Evolutionary conservation across 2,888 invertebrate species (phyloP), one percentile per base, ranked within the genome.

Genomic region (Phortica magna): DNA sequence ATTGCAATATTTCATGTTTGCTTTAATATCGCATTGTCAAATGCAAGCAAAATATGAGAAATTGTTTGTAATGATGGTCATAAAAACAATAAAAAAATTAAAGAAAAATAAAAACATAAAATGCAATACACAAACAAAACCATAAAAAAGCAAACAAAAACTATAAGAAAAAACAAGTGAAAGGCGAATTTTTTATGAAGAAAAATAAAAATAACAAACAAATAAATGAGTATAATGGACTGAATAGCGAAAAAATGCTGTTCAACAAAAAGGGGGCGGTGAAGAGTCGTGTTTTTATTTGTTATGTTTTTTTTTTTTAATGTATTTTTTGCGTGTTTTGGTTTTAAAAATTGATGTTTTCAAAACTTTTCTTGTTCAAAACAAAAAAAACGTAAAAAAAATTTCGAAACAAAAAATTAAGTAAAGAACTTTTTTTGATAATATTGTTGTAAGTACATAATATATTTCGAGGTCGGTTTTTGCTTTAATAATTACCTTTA

Each of bases 401-500:
- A 42, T 68, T 68, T 31, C 14, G 7, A 9, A 68, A 57, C n/a
- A 57, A 17, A 57, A 17, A 57, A 14, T 68, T 42, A 68, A 68
- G n/a, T 68, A 3, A 41, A 68, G 14, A 19, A 65, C 19, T 57
- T 53, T 67, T 48, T 53, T 67, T 55, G 41, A 68, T 48, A 41
- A 59, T 55, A 17, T 76, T 76, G 57, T 73, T 73, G 43, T 17
- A 59, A 59, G 14, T 59, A 59, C 6, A 17, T 59, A 14, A 9
- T 59, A 75, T 17, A n/a, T 10, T 55, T 41, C 57, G 14, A 43
- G 42, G 73, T 65, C 2, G 6, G 43, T 53, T 59, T 70, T 64
- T 39, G 53, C 64, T 42, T 48, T 53, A 0, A 74, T 79, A 82
- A 79, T 90, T 90, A 91, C 91, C 91, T 91, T 91, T 78, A 92